These are phyloP conservation scores for Heteractis magnifica DNA, from an alignment of 92 coral and sea anemone species.

Conservation along the genomic window DNA sequence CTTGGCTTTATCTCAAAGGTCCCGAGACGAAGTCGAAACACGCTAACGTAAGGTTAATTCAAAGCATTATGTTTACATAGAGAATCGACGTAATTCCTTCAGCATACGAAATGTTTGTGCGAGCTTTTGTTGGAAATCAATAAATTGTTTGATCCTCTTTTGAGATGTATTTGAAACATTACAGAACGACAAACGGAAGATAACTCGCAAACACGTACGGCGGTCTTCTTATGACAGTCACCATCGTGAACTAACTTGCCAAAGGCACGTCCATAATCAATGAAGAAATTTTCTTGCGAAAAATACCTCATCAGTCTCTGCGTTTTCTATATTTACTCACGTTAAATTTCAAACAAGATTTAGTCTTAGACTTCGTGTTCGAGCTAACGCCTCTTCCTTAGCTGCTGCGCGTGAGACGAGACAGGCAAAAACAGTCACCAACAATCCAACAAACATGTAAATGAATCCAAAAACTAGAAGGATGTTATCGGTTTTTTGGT, in stretches of 20 bases:
- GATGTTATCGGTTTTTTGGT: constrained; percentile 35
- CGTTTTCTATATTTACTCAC: background rate
- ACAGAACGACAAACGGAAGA: background rate
- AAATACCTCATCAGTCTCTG: background rate
- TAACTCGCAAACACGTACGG: background rate
- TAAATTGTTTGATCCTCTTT: background rate
- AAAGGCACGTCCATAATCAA: background rate
- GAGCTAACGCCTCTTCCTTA: constrained; percentile 25
- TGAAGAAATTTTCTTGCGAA: background rate
- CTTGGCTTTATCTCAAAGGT: background rate
- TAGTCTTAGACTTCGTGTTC: constrained; percentile 35
- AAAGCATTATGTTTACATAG: background rate
- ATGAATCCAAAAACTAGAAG: constrained; percentile 52
- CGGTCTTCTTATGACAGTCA: background rate
- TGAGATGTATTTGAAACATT: background rate
- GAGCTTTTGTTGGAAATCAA: background rate
- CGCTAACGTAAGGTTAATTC: no score
- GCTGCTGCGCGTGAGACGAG: constrained; percentile 45
- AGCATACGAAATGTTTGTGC: background rate
- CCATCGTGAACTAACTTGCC: background rate
- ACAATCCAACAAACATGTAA: constrained; percentile 47
- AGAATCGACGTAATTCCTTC: background rate
- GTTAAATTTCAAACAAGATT: constrained; percentile 27
- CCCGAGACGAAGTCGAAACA: background rate
- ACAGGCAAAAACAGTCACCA: constrained; percentile 52